Percentiles rank a stretch among this genome's conserved stretches.
phyloP scores from a whole-genome alignment of 1,140 invertebrate species.

The Babylonia areolata region DNA sequence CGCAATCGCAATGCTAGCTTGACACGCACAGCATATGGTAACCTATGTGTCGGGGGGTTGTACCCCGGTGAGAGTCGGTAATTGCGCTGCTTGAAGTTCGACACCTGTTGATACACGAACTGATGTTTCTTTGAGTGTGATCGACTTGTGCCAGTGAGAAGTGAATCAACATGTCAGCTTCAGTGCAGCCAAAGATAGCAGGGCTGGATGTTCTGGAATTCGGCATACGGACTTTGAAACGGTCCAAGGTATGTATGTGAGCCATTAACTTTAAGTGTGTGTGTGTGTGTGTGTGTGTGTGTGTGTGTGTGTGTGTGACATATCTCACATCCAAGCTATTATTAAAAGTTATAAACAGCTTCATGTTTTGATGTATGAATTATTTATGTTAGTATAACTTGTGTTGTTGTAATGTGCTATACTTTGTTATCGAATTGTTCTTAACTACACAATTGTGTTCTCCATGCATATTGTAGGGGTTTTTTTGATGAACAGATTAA shows the following conservation, averaged over 20 bases:
- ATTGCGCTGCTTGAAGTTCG: background rate
- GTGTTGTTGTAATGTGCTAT: too few relatives aligned
- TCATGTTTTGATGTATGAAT: too few relatives aligned
- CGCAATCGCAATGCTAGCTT: background rate
- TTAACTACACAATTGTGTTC: too few relatives aligned
- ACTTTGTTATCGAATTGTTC: too few relatives aligned
- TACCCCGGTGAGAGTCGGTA: background rate
- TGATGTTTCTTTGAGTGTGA: background rate
- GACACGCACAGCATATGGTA: background rate
- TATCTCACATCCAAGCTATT: too few relatives aligned
- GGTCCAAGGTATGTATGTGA: constrained; percentile 19
- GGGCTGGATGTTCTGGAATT: constrained; percentile 25
- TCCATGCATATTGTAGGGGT: too few relatives aligned
- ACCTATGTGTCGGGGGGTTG: too few relatives aligned
- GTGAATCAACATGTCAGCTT: background rate
- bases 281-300: background rate
- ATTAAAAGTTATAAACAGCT: too few relatives aligned
- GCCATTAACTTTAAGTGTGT: background rate
- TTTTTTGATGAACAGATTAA: too few relatives aligned
- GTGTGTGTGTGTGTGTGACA: too few relatives aligned
- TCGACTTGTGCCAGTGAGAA: background rate
- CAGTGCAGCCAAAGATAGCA: constrained; percentile 13
- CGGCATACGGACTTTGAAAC: constrained; percentile 23
- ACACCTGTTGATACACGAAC: background rate
- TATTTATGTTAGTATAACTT: too few relatives aligned